These are phyloP conservation scores for Glyptemys insculpta DNA, from an alignment of 2,797 vertebrate species.

Conservation along the genomic window DNA sequence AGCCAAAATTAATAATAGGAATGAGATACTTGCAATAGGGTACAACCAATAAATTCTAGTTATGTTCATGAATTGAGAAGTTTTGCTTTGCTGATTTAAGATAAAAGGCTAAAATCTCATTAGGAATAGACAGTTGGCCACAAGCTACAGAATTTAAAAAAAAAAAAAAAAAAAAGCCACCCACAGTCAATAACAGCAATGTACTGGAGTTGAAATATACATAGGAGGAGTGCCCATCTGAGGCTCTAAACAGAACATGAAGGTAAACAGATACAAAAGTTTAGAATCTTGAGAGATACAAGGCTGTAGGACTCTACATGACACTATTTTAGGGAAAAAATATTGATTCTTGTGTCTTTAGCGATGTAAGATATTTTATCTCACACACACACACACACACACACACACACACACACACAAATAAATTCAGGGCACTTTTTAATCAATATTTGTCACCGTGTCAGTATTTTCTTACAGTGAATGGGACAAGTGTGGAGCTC, in stretches of 20 bases:
- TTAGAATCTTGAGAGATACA: neutral
- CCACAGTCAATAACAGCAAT: neutral
- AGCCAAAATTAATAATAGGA: neutral
- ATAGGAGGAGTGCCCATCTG: neutral
- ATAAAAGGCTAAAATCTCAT: neutral
- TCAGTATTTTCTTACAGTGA: neutral
- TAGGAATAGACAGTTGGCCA: neutral
- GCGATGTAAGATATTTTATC: neutral
- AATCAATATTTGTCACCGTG: neutral
- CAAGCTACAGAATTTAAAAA: neutral
- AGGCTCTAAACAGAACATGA: neutral
- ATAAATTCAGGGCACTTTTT: neutral
- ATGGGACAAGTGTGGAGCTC: neutral
- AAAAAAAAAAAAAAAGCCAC: neutral
- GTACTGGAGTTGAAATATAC: neutral
- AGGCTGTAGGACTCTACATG: neutral
- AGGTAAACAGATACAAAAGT: neutral
- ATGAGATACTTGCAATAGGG: neutral
- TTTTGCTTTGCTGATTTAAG: neutral
- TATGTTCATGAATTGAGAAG: neutral
- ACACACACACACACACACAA: neutral
- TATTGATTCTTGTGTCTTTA: neutral
- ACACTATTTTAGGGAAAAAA: neutral
- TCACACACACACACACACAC: neutral
- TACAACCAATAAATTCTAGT: neutral